phyloP scores from a whole-genome alignment of 2,888 invertebrate species.

The Crioceris asparagi region DNA sequence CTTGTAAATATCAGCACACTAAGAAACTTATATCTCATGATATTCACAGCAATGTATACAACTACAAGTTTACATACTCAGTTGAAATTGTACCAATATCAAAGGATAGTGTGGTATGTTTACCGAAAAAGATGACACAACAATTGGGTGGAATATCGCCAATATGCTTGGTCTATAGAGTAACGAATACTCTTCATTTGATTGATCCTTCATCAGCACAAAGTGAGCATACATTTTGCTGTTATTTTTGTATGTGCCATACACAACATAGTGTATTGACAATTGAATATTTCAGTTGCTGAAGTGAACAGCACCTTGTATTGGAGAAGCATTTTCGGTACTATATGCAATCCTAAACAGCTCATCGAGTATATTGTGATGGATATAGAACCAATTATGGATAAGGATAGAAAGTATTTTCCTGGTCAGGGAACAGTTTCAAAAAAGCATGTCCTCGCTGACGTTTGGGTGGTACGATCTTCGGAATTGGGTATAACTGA shows the following conservation, averaged over 20 bases:
- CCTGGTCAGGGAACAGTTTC: slow-evolving; percentile 86
- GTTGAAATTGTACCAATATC: slow-evolving; percentile 95
- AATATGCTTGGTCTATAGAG: slow-evolving; percentile 77
- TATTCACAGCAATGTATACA: slow-evolving; percentile 90
- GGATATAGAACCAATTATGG: slow-evolving; percentile 75
- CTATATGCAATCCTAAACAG: slow-evolving; percentile 84
- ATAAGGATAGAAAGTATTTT: slow-evolving; percentile 63
- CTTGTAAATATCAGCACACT: slow-evolving; percentile 78
- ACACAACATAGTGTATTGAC: too few relatives aligned
- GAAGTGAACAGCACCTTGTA: slow-evolving; percentile 70
- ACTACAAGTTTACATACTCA: slow-evolving; percentile 90
- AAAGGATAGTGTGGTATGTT: slow-evolving; percentile 85
- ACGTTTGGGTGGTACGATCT: slow-evolving; percentile 86
- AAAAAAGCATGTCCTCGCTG: slow-evolving; percentile 77
- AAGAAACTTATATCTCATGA: slow-evolving; percentile 96
- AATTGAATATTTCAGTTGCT: slow-evolving; percentile 62
- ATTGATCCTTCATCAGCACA: slow-evolving; percentile 86
- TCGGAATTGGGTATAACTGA: slow-evolving; percentile 76
- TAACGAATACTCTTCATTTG: slow-evolving; percentile 81
- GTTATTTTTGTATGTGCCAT: too few relatives aligned
- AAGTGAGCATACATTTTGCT: slow-evolving; percentile 55
- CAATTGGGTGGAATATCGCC: slow-evolving; percentile 81
- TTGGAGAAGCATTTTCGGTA: slow-evolving; percentile 79
- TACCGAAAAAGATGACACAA: slow-evolving; percentile 76
- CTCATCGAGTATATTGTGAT: slow-evolving; percentile 87